Conservation (phyloP, 2,797 vertebrate genomes). For the Sebastes itinus region DNA sequence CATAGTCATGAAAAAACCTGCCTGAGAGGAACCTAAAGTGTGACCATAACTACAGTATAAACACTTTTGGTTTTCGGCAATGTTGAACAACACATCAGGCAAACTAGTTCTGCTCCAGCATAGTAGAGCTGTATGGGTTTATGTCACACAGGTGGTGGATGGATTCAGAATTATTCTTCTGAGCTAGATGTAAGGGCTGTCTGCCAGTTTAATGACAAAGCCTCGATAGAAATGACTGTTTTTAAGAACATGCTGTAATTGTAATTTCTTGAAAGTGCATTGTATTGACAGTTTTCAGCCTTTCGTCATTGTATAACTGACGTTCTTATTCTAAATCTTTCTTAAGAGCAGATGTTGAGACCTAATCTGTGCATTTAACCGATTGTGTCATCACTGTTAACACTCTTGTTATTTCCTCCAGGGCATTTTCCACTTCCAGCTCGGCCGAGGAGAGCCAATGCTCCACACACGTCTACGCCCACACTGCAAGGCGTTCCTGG, state of each 20-base stretch:
- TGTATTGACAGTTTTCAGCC: not conserved
- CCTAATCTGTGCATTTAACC: not conserved
- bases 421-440: constrained; percentile 98
- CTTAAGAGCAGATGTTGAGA: not conserved
- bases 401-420: constrained; percentile 50
- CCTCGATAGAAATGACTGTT: not conserved
- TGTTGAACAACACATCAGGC: too few species aligned
- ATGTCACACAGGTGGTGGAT: not conserved
- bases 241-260: not conserved
- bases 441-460: constrained; percentile 96
- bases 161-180: not conserved
- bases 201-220: not conserved
- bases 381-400: not conserved
- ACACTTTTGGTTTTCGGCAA: too few species aligned
- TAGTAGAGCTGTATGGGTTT: not conserved
- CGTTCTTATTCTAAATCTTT: not conserved
- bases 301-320: not conserved
- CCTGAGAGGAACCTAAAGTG: too few species aligned
- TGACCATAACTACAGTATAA: too few species aligned
- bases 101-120: too few species aligned
- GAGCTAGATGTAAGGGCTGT: not conserved
- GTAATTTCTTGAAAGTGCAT: not conserved
- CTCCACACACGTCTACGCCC: constrained; percentile 97
- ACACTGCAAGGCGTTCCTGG: constrained; percentile 96
- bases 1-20: too few species aligned